Percentiles rank a stretch among this genome's conserved stretches.
phyloP scores from a whole-genome alignment of 2,888 invertebrate species.

The Oegoconia quadripuncta region DNA sequence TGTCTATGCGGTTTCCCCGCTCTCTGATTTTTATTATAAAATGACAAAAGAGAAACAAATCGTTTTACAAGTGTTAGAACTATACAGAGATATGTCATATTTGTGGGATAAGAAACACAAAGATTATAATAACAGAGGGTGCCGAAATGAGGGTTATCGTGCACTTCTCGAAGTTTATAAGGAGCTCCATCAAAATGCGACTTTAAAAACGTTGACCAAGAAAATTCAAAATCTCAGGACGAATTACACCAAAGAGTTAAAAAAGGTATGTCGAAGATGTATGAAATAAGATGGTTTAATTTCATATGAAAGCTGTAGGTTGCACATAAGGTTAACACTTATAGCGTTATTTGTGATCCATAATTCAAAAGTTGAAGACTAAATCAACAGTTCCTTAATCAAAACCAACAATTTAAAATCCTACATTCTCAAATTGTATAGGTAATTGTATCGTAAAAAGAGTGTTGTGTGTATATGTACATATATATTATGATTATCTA shows the following conservation, averaged over 20 bases:
- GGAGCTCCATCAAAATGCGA: background rate
- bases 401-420: too few relatives aligned
- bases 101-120: slow-evolving; percentile 1
- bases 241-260: background rate
- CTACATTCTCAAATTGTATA: too few relatives aligned
- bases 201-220: background rate
- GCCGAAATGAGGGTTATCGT: background rate
- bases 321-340: too few relatives aligned
- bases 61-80: background rate
- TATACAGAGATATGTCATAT: slow-evolving; percentile 4
- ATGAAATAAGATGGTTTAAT: background rate
- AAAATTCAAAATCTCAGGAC: background rate
- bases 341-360: too few relatives aligned
- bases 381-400: too few relatives aligned
- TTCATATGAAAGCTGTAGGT: too few relatives aligned
- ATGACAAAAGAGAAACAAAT: background rate
- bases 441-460: too few relatives aligned
- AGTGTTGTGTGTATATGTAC: too few relatives aligned
- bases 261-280: background rate
- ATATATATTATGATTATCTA: too few relatives aligned
- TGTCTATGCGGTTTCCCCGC: too few relatives aligned
- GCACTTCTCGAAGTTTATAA: background rate
- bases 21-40: too few relatives aligned
- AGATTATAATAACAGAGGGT: background rate
- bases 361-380: too few relatives aligned